These are phyloP conservation scores for Macropus fuliginosus DNA, from an alignment of 2,797 vertebrate species.

Conservation along the genomic window DNA sequence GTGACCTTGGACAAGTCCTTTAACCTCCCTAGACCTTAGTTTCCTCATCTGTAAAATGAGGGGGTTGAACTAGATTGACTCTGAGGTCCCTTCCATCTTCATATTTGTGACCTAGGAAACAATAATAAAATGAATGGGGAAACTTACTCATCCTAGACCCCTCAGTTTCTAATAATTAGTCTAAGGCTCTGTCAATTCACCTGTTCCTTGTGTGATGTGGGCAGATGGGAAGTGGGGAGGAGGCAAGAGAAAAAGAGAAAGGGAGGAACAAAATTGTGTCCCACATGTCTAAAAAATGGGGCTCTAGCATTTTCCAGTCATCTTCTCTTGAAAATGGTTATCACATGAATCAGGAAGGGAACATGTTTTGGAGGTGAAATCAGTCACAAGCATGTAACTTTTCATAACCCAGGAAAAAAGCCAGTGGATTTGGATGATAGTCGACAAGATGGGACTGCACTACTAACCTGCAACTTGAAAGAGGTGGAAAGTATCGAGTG, in stretches of 20 bases:
- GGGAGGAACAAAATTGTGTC: not conserved
- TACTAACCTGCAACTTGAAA: constrained; percentile 41
- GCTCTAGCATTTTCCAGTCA: not conserved
- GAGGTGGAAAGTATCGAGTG: not conserved
- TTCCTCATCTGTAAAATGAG: not conserved
- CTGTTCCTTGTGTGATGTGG: not conserved
- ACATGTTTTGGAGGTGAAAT: constrained; percentile 8
- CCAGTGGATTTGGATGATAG: constrained; percentile 25
- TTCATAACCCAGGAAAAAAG: constrained; percentile 31
- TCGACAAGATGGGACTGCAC: constrained; percentile 64
- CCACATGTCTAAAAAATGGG: not conserved
- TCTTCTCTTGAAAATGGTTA: not conserved
- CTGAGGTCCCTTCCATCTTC: not conserved
- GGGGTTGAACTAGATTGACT: not conserved
- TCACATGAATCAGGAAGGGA: not conserved
- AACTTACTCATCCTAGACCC: not conserved
- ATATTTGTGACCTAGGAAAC: not conserved
- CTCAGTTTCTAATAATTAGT: not conserved
- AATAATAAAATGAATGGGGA: not conserved
- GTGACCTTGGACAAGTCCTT: not conserved
- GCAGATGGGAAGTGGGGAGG: not conserved
- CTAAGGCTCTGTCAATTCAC: not conserved
- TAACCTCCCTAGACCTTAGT: not conserved
- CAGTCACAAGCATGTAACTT: not conserved
- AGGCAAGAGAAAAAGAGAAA: not conserved